Evolutionary conservation across 2,888 invertebrate species (phyloP).

Genomic region (Uloborus plumipes): DNA sequence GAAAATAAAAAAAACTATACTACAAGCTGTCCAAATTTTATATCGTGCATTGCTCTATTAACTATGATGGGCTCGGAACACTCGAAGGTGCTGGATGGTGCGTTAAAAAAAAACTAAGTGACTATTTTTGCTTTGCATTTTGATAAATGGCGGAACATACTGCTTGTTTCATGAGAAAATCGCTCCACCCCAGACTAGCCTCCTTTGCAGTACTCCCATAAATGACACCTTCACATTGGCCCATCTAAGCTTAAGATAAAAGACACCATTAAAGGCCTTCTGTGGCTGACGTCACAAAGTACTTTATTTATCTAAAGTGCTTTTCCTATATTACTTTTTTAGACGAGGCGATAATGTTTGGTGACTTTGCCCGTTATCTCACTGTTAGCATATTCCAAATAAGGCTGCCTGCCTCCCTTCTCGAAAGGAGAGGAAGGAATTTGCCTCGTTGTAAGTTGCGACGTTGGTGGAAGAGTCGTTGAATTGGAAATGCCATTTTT

Average conservation of each 20-base stretch:
- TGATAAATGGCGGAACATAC: slow-evolving; percentile 39
- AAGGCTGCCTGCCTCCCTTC: not conserved
- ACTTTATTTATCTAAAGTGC: slow-evolving; percentile 61
- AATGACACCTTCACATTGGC: slow-evolving; percentile 18
- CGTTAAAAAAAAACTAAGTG: no score
- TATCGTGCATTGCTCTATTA: no score
- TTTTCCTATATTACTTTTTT: slow-evolving; percentile 55
- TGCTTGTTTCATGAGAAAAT: slow-evolving; percentile 14
- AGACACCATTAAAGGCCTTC: slow-evolving; percentile 41
- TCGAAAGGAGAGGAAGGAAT: not conserved
- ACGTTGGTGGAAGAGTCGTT: no score
- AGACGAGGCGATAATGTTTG: slow-evolving; percentile 37
- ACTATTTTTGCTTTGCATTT: slow-evolving; percentile 2
- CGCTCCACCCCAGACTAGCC: not conserved
- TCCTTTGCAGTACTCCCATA: not conserved
- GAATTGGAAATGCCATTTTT: no score
- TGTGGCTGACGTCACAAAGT: slow-evolving; percentile 39
- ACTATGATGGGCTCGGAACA: no score
- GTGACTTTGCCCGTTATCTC: slow-evolving; percentile 14
- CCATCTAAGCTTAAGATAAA: slow-evolving; percentile 52
- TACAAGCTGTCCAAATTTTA: no score
- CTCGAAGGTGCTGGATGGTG: no score
- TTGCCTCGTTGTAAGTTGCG: no score
- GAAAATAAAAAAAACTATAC: no score
- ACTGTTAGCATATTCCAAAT: not conserved